phyloP scores from a whole-genome alignment of 2,797 vertebrate genomes.

The Chiroxiphia lanceolata region DNA sequence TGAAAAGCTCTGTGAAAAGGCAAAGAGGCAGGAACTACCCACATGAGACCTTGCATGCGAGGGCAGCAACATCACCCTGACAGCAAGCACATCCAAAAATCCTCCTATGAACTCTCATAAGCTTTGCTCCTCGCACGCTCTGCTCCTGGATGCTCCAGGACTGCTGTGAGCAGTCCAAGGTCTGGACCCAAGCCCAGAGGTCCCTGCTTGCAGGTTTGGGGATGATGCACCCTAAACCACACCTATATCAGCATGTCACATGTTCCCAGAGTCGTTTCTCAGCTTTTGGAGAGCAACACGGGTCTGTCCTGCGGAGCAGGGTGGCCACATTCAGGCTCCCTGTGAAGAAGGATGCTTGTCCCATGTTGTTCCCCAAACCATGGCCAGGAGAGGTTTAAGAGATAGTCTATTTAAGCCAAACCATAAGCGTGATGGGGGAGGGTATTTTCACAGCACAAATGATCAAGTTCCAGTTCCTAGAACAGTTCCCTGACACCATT shows the following conservation, averaged over 20 bases:
- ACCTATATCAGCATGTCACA: background rate
- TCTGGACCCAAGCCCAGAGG: background rate
- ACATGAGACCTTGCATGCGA: rapidly evolving
- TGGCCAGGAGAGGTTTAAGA: background rate
- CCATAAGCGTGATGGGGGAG: rapidly evolving
- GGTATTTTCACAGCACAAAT: background rate
- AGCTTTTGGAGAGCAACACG: background rate
- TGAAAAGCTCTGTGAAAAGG: constrained; percentile 1
- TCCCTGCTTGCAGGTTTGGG: too few species aligned
- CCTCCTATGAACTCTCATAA: background rate
- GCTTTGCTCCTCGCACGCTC: rapidly evolving
- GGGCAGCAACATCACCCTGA: background rate
- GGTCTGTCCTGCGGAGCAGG: background rate
- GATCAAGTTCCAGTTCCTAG: background rate
- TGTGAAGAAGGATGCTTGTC: background rate
- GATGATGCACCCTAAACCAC: background rate
- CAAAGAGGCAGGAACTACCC: background rate
- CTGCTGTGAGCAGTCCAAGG: background rate
- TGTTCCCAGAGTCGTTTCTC: background rate
- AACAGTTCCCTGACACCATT: background rate
- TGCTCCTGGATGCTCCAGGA: background rate
- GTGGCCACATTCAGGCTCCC: background rate
- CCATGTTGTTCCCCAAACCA: background rate
- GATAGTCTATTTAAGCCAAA: rapidly evolving
- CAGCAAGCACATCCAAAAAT: background rate